These are phyloP conservation scores for Camponotus vicinus DNA, from an alignment of 1,140 invertebrate genomes.

Conservation along the genomic window DNA sequence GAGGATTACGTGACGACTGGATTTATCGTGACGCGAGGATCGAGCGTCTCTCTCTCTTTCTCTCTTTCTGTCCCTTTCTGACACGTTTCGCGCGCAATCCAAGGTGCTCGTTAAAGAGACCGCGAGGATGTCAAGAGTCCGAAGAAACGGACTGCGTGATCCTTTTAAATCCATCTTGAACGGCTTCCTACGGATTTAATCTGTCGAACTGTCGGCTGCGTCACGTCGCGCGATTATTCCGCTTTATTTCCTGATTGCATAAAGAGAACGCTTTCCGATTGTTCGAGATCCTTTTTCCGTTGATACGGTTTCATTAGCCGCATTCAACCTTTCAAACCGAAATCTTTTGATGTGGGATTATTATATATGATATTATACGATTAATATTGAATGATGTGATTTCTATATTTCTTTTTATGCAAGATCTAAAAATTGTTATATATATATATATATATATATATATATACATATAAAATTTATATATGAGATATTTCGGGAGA, in stretches of 20 bases:
- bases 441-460: not conserved
- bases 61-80: not conserved
- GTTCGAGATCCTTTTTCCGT: slow-evolving; percentile 7
- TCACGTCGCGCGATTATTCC: slow-evolving; percentile 45
- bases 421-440: not conserved
- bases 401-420: not conserved
- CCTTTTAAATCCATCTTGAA: slow-evolving; percentile 50
- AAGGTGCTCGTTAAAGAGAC: slow-evolving; percentile 61
- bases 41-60: slow-evolving; percentile 1
- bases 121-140: slow-evolving; percentile 54
- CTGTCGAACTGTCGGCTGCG: slow-evolving; percentile 47
- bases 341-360: not conserved
- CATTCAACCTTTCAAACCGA: not conserved
- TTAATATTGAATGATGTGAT: not conserved
- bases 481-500: too few species aligned
- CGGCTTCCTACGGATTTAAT: slow-evolving; percentile 55
- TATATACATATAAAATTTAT: too few species aligned
- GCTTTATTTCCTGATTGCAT: slow-evolving; percentile 59
- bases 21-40: slow-evolving; percentile 70
- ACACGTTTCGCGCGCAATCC: slow-evolving; percentile 31
- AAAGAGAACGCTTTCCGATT: not conserved
- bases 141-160: slow-evolving; percentile 35
- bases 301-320: slow-evolving; percentile 14
- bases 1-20: slow-evolving; percentile 68
- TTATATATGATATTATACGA: slow-evolving; percentile 2